Percentiles rank a stretch among this genome's conserved stretches.
phyloP scores from a whole-genome alignment of 2,797 vertebrate species.

The Bovichtus variegatus region DNA sequence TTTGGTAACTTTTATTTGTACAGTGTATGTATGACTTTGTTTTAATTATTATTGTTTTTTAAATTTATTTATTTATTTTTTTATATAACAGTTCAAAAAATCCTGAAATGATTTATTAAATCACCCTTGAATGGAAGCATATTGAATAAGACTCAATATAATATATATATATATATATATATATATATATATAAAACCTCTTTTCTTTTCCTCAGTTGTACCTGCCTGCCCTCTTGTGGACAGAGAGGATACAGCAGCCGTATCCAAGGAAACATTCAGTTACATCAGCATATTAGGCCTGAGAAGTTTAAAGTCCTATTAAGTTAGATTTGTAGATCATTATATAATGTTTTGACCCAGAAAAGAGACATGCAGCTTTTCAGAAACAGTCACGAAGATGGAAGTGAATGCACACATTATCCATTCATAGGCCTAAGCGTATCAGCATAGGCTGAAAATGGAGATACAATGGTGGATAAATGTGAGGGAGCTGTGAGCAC shows the following conservation, averaged over 20 bases:
- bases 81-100: neutral
- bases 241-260: constrained; percentile 22
- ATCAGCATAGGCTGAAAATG: constrained; percentile 13
- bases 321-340: neutral
- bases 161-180: too few relatives aligned
- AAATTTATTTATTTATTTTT: neutral
- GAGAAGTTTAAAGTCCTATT: neutral
- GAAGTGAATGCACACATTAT: neutral
- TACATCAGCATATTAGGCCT: neutral
- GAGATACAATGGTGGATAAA: constrained; percentile 48
- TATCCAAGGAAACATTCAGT: neutral
- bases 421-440: constrained; percentile 1
- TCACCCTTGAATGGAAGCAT: neutral
- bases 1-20: too few relatives aligned
- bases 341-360: neutral
- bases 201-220: constrained; percentile 14
- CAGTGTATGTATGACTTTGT: too few relatives aligned
- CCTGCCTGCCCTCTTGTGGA: constrained; percentile 73
- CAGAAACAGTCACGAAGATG: neutral
- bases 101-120: neutral
- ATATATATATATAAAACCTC: too few relatives aligned
- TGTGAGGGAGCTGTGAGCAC: constrained; percentile 66
- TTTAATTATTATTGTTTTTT: too few relatives aligned
- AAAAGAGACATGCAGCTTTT: neutral
- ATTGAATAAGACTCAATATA: neutral